Evolutionary conservation across 1,140 invertebrate species (phyloP), one percentile per base, ranked within the genome.

Genomic region (Bombus superbus): DNA sequence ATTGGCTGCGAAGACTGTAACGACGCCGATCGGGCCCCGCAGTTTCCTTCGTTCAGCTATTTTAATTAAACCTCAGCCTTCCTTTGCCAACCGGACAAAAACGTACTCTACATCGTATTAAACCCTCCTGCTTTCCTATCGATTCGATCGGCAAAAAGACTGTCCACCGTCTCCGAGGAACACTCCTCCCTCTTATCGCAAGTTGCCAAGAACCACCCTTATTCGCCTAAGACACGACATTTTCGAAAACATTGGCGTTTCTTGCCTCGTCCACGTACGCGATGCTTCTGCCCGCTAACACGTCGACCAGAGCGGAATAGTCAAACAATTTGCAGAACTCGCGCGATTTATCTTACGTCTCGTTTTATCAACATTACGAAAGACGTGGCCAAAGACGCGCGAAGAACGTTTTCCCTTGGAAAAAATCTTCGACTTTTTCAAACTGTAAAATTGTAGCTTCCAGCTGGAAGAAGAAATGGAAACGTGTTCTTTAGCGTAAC

Each of bases 1-100:
- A 73, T 73, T 73, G 72, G 42, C 72, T 73, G 32, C 42, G 42
- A 74, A 32, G n/a, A 32, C 44, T 32, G 32, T 28, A 75, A 57
- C 44, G 32, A 74, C 11, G 10, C 32, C 22, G 32, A 75, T 38
- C 32, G 22, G 44, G 57, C 22, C 11, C 32, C 5, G 18, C n/a
- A 28, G 35, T 57, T 57, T 32, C 32, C 18, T n/a, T 53, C 32
- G 25, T 28, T n/a, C 38, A 71, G 25, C 40, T 42, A 40, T 75
- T 35, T 44, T 44, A 57, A 75, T 75, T 75, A 75, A 75, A 47
- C 47, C 22, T n/a, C 38, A 40, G 35, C 9, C 68, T 69, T 69
- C 11, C 25, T 42, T 71, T 40, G 40, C 28, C 3, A 68, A 35
- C 22, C 38, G 22, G 2, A 11, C 10, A 71, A 40, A 28, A 71